Evolutionary conservation across 2,113 vertebrate genomes (phyloP).

Genomic region (Embiotoca jacksoni): DNA sequence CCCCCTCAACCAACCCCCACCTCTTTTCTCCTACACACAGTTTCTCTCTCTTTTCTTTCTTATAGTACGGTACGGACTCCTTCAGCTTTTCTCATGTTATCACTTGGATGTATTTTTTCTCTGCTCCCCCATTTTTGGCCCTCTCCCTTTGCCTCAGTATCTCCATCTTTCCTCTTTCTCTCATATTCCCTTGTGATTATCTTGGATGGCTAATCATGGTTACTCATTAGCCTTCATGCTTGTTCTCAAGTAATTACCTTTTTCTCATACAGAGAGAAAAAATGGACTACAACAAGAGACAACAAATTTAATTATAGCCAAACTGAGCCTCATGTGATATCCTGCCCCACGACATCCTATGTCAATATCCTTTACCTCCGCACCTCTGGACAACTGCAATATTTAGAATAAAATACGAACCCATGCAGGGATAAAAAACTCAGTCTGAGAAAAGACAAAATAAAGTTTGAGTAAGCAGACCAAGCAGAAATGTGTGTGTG

Average conservation of each 20-base stretch:
- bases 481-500: neutral
- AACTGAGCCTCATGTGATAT: conserved; percentile 49
- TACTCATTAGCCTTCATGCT: conserved; percentile 62
- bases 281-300: conserved; percentile 67
- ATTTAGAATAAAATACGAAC: conserved; percentile 28
- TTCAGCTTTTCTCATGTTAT: conserved; percentile 29
- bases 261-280: conserved; percentile 58
- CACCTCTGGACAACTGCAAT: conserved; percentile 36
- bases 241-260: conserved; percentile 77
- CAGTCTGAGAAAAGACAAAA: conserved; percentile 16
- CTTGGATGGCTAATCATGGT: conserved; percentile 67
- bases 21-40: conserved; percentile 25
- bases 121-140: neutral
- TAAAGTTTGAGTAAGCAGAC: conserved; percentile 8
- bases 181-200: conserved; percentile 47
- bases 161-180: conserved; percentile 30
- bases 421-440: conserved; percentile 25
- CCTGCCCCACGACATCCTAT: neutral
- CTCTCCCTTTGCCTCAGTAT: conserved; percentile 6
- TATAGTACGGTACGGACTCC: conserved; percentile 25
- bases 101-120: conserved; percentile 4
- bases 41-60: conserved; percentile 37
- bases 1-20: conserved; percentile 54
- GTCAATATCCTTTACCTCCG: conserved; percentile 39
- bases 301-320: conserved; percentile 77